Conservation (phyloP, 2,888 invertebrate genomes). For the Amphipoea oculea region DNA sequence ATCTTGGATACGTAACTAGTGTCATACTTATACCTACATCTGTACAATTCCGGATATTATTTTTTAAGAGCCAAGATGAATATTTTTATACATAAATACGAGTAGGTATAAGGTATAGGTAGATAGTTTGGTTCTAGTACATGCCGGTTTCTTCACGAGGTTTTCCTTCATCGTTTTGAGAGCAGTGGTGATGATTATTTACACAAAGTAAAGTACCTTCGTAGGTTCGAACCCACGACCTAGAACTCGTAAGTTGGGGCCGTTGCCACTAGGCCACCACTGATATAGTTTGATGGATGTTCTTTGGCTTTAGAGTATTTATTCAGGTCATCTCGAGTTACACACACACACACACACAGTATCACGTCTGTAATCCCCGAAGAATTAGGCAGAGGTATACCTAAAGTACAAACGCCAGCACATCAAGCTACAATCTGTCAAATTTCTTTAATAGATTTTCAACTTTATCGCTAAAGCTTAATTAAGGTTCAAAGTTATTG, state of each 20-base stretch:
- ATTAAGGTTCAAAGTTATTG: too few species aligned
- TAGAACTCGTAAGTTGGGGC: background rate
- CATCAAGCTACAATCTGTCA: too few species aligned
- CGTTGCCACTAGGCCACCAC: background rate
- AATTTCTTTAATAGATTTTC: too few species aligned
- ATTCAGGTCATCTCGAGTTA: background rate
- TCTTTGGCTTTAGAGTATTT: background rate
- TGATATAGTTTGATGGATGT: background rate
- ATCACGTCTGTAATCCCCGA: background rate
- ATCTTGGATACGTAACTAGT: slow-evolving; percentile 60
- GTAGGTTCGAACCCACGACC: background rate
- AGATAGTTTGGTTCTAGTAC: too few species aligned
- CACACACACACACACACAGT: background rate
- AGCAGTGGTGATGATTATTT: too few species aligned
- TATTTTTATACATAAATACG: background rate
- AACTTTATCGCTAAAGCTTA: too few species aligned
- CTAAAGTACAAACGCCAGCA: background rate
- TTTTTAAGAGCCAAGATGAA: slow-evolving; percentile 8
- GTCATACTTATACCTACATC: slow-evolving; percentile 48
- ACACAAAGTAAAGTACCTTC: background rate
- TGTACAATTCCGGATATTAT: slow-evolving; percentile 38
- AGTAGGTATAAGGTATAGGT: background rate
- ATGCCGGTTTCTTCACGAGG: too few species aligned
- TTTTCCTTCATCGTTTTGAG: too few species aligned
- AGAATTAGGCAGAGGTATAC: background rate